Evolutionary conservation across 2,113 vertebrate species (phyloP).

Genomic region (Notiomystis cincta): DNA sequence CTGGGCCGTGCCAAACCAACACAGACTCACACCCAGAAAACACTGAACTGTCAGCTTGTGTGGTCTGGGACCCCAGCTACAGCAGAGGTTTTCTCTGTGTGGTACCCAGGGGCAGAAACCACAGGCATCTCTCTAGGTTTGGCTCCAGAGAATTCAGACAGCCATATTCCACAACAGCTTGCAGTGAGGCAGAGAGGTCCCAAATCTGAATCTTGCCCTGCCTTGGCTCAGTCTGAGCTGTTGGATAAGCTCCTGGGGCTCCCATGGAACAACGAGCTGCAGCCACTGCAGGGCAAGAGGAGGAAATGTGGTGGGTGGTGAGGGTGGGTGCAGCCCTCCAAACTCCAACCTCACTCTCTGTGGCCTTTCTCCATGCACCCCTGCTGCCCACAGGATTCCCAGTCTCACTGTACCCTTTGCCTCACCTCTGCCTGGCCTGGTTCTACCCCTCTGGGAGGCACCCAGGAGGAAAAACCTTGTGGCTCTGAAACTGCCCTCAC

Average conservation of each 20-base stretch:
- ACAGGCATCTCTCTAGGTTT: neutral
- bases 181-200: neutral
- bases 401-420: neutral
- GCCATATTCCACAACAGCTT: neutral
- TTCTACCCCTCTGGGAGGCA: neutral
- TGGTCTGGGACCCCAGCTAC: neutral
- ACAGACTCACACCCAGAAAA: neutral
- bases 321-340: neutral
- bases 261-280: neutral
- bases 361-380: neutral
- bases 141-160: neutral
- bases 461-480: neutral
- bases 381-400: accelerated
- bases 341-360: neutral
- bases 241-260: neutral
- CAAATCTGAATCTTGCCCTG: neutral
- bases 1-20: no score
- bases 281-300: neutral
- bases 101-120: neutral
- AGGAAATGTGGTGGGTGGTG: neutral
- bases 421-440: neutral
- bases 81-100: neutral
- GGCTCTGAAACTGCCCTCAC: neutral
- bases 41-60: neutral
- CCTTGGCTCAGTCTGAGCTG: neutral